Evolutionary conservation across 2,797 vertebrate genomes (phyloP).

Genomic region (Phrynocephalus forsythii): DNA sequence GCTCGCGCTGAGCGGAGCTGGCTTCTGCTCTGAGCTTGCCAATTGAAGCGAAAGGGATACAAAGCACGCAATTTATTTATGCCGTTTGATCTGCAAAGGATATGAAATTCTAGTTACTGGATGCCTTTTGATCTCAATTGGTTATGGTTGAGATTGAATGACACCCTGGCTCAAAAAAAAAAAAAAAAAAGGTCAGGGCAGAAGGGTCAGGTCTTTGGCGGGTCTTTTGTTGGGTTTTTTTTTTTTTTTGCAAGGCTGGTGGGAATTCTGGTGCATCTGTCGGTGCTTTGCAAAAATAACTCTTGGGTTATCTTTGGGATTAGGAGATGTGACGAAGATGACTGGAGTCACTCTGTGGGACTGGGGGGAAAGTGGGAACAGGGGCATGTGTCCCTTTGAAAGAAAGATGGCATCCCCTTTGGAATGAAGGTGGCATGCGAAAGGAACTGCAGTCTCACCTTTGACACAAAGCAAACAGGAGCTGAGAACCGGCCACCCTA

Average conservation of each 20-base stretch:
- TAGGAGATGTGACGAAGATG: slow-evolving; percentile 18
- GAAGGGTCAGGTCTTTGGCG: not conserved
- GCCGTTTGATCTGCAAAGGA: slow-evolving; percentile 49
- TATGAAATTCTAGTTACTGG: slow-evolving; percentile 22
- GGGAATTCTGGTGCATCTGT: slow-evolving; percentile 30
- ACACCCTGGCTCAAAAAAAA: slow-evolving; percentile 9
- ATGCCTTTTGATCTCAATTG: slow-evolving; percentile 60
- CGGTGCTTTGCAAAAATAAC: slow-evolving; percentile 29
- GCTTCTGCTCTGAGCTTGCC: slow-evolving; percentile 15
- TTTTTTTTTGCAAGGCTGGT: not conserved
- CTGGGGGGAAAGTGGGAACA: not conserved
- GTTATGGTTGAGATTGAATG: slow-evolving; percentile 18
- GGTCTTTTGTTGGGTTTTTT: fast-evolving
- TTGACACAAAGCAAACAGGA: not conserved
- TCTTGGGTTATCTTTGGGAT: slow-evolving; percentile 38
- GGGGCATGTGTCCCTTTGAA: not conserved
- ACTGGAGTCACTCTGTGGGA: not conserved
- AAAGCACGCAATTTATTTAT: slow-evolving; percentile 9
- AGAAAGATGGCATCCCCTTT: not conserved
- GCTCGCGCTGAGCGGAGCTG: fast-evolving
- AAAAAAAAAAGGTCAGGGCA: slow-evolving; percentile 23
- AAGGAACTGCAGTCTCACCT: not conserved
- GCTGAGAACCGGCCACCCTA: no score
- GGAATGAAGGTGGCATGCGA: not conserved
- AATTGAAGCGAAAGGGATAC: slow-evolving; percentile 29